These are phyloP conservation scores for Aricia agestis DNA, from an alignment of 1,140 invertebrate species.

Conservation along the genomic window DNA sequence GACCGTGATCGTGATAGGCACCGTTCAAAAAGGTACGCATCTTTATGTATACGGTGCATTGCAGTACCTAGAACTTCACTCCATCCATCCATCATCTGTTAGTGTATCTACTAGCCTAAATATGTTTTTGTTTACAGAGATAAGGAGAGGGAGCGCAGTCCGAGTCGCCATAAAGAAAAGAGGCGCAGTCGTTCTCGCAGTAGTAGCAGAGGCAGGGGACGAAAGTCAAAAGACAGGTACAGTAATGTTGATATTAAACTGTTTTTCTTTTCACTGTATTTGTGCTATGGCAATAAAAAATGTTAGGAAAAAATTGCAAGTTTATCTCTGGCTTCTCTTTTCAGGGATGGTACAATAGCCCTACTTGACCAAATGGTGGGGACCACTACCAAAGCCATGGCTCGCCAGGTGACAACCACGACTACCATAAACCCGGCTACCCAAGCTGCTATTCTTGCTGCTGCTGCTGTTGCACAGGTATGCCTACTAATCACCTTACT, in stretches of 20 bases:
- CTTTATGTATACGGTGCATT: too few species aligned
- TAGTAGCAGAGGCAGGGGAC: conserved; percentile 63
- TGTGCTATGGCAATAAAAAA: too few species aligned
- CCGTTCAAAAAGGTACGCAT: conserved; percentile 58
- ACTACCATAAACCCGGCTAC: conserved; percentile 59
- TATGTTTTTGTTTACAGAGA: conserved; percentile 38
- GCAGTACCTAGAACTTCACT: too few species aligned
- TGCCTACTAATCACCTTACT: neutral
- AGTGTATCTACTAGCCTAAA: neutral
- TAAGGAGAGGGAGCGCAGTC: conserved; percentile 65
- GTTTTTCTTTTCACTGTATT: too few species aligned
- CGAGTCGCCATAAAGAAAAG: conserved; percentile 71
- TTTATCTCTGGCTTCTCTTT: conserved; percentile 13
- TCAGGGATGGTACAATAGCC: conserved; percentile 71
- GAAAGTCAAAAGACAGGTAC: conserved; percentile 74
- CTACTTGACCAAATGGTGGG: conserved; percentile 74
- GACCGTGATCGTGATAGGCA: conserved; percentile 49
- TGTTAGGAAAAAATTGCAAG: neutral
- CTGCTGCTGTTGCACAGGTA: conserved; percentile 66
- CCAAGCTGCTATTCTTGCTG: conserved; percentile 65
- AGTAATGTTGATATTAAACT: conserved; percentile 27
- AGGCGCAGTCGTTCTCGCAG: conserved; percentile 69
- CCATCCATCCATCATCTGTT: neutral
- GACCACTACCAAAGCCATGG: conserved; percentile 69
- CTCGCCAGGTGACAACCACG: conserved; percentile 48